Percentiles rank a stretch among this genome's conserved stretches.
These are phyloP conservation scores for Pogonocherus hispidulus DNA, from an alignment of 2,888 invertebrate genomes.

Conservation along the genomic window DNA sequence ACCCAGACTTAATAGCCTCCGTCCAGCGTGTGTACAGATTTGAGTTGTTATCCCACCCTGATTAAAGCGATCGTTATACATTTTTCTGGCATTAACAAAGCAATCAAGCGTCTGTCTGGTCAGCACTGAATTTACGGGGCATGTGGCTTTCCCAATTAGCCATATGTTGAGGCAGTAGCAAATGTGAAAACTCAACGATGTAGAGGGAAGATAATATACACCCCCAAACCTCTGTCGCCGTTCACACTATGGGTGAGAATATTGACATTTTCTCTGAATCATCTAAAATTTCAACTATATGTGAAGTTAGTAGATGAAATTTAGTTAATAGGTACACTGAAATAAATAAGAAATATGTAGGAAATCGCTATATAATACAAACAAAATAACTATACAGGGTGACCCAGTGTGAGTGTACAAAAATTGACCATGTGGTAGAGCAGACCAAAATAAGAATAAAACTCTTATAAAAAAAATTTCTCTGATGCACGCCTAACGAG, in stretches of 20 bases:
- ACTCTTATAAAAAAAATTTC: no score
- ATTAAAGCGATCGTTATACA: constrained; percentile 21
- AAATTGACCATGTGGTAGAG: no score
- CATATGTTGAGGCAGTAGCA: constrained; percentile 34
- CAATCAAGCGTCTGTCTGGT: neutral
- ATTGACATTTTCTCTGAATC: no score
- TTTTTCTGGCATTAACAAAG: constrained; percentile 10
- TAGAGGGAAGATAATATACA: constrained; percentile 30
- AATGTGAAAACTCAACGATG: constrained; percentile 28
- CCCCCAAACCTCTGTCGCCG: constrained; percentile 1
- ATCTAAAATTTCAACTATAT: no score
- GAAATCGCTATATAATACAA: no score
- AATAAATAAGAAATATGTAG: no score
- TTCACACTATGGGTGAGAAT: neutral
- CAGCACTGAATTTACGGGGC: constrained; percentile 10
- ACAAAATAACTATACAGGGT: no score
- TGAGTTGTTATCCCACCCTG: constrained; percentile 25
- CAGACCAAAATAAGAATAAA: no score
- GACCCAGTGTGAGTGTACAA: no score
- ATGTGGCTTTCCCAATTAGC: constrained; percentile 39
- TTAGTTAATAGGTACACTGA: no score
- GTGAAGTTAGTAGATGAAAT: no score
- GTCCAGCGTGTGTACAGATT: constrained; percentile 27
- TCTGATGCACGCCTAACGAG: no score
- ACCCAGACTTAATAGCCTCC: constrained; percentile 14